Conservation (phyloP, 53 echinoderm and acorn worm species). For the Paelopatides confundens region DNA sequence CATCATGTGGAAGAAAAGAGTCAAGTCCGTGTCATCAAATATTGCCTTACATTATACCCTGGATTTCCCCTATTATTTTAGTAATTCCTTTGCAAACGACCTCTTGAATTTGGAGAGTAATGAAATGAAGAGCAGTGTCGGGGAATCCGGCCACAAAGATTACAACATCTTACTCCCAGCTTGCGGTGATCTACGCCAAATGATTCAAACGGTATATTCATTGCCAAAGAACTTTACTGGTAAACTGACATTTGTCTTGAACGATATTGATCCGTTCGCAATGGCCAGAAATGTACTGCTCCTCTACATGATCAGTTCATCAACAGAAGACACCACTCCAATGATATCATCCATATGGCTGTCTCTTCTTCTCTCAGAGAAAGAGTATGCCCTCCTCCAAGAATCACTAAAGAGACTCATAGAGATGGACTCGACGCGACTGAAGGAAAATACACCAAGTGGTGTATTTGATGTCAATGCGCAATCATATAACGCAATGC, state of each 20-base stretch:
- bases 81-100: constrained; percentile 3
- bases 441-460: not conserved
- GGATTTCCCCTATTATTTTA: constrained; percentile 7
- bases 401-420: not conserved
- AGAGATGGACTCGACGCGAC: not conserved
- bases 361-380: not conserved
- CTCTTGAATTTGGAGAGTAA: not conserved
- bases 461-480: not conserved
- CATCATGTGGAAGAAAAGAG: not conserved
- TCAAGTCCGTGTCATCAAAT: not conserved
- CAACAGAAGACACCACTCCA: not conserved
- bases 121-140: not conserved
- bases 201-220: constrained; percentile 1
- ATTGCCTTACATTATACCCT: too few species aligned
- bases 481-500: not conserved
- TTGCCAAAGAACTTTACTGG: not conserved
- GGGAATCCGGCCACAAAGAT: not conserved
- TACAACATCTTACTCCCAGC: not conserved
- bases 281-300: constrained; percentile 24
- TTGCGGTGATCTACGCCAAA: constrained; percentile 21
- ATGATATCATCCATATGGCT: not conserved
- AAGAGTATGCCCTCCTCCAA: not conserved
- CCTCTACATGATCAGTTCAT: not conserved
- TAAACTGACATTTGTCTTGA: not conserved
- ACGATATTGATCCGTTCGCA: constrained; percentile 3